A percentile compares a stretch with the other conserved stretches of the same genome.
Evolutionary conservation across 2,888 invertebrate genomes (phyloP).

Genomic region (Drosophila phalerata): DNA sequence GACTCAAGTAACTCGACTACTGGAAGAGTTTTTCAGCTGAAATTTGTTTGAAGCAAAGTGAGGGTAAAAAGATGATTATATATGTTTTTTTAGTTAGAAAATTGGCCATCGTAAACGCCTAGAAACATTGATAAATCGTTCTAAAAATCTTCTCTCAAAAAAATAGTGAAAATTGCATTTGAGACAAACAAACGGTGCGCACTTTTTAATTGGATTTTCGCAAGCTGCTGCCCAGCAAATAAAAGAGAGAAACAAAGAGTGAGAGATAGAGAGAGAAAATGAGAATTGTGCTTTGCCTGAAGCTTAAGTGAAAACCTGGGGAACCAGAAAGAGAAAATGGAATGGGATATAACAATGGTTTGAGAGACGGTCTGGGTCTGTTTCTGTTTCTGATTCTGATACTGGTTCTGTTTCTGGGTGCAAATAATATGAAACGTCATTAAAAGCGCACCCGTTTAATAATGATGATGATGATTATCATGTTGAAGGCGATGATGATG

Average conservation of each 20-base stretch:
- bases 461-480: conserved; percentile 5
- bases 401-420: conserved; percentile 37
- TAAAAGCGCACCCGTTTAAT: conserved; percentile 71
- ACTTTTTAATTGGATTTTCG: conserved; percentile 81
- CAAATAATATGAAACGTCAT: conserved; percentile 75
- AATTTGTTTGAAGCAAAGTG: neutral
- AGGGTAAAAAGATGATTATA: too few relatives aligned
- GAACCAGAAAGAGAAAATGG: conserved; percentile 3
- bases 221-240: conserved; percentile 19
- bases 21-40: neutral
- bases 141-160: neutral
- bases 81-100: too few relatives aligned
- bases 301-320: conserved; percentile 32
- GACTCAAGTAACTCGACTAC: conserved; percentile 17
- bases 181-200: conserved; percentile 59
- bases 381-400: neutral
- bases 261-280: conserved; percentile 15
- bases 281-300: conserved; percentile 31
- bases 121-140: conserved; percentile 13
- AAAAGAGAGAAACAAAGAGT: neutral
- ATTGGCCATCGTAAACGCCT: too few relatives aligned
- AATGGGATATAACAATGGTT: conserved; percentile 9
- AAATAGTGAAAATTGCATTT: conserved; percentile 72
- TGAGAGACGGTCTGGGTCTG: conserved; percentile 9
- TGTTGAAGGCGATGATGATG: conserved; percentile 18